Evolutionary conservation across 2,113 vertebrate genomes (phyloP).

Genomic region (Damaliscus lunatus): DNA sequence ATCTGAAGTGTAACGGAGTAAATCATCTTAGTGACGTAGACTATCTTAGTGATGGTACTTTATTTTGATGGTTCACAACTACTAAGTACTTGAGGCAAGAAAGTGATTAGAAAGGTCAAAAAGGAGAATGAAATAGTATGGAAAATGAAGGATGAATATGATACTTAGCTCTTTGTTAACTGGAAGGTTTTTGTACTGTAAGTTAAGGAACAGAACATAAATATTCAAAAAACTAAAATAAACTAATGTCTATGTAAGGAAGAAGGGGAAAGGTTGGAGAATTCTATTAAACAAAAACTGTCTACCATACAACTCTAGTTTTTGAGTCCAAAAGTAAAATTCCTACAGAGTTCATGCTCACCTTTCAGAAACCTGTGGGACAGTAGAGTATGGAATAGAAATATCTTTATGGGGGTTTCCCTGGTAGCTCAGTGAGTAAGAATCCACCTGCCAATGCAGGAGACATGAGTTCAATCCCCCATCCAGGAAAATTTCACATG

Average conservation of each 20-base stretch:
- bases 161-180: background rate
- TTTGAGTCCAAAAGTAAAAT: slow-evolving; percentile 49
- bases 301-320: background rate
- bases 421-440: background rate
- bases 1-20: background rate
- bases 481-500: background rate
- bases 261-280: background rate
- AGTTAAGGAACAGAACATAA: background rate
- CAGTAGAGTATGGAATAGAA: slow-evolving; percentile 55
- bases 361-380: slow-evolving; percentile 64
- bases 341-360: slow-evolving; percentile 44
- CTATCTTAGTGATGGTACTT: background rate
- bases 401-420: slow-evolving; percentile 47
- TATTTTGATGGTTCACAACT: background rate
- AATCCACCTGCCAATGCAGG: background rate
- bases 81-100: background rate
- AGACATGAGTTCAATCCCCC: background rate
- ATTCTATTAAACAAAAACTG: background rate
- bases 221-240: background rate
- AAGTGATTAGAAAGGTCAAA: background rate
- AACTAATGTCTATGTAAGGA: background rate
- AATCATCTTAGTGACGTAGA: background rate
- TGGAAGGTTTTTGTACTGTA: background rate
- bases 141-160: background rate
- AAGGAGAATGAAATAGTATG: background rate